Evolutionary conservation across 1,140 invertebrate species (phyloP).

Genomic region (Pemphigus obesinymphae): DNA sequence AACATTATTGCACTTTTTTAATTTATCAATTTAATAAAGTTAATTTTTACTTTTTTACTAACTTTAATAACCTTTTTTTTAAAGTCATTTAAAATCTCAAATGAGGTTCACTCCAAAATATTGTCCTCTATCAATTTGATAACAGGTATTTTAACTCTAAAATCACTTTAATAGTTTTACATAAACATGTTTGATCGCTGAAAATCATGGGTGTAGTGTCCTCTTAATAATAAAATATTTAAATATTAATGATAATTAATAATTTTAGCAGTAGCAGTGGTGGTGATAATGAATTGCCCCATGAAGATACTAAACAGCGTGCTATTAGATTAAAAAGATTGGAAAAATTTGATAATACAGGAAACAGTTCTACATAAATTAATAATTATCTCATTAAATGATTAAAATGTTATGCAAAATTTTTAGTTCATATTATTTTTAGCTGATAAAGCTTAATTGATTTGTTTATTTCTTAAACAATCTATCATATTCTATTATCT

Average conservation of each 20-base stretch:
- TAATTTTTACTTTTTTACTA: background rate
- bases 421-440: background rate
- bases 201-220: no score
- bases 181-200: no score
- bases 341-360: constrained; percentile 40
- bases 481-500: background rate
- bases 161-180: no score
- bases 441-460: background rate
- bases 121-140: no score
- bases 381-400: background rate
- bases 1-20: no score
- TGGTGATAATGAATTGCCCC: background rate
- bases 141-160: no score
- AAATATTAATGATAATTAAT: background rate
- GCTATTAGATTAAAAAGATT: constrained; percentile 18
- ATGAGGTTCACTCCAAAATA: no score
- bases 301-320: constrained; percentile 31
- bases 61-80: background rate
- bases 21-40: background rate
- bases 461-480: background rate
- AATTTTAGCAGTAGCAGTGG: background rate
- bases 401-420: background rate
- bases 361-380: background rate
- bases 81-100: background rate
- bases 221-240: no score